Evolutionary conservation across 1,140 invertebrate species (phyloP).

Genomic region (Dreissena rostriformis): DNA sequence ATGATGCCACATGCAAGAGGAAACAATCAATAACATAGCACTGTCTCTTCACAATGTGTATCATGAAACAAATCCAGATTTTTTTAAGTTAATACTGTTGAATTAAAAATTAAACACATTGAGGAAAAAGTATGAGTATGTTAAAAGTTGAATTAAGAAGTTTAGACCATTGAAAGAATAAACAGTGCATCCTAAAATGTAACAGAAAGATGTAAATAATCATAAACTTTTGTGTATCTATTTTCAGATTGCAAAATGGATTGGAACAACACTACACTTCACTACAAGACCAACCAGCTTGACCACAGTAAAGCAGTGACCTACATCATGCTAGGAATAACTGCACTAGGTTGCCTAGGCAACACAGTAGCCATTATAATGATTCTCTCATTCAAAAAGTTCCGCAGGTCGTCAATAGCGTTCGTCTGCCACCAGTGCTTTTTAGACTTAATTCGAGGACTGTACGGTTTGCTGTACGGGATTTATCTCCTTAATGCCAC

Average conservation of each 20-base stretch:
- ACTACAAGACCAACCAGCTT: neutral
- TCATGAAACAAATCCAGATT: too few relatives aligned
- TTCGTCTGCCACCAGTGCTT: conserved; percentile 77
- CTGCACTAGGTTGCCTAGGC: conserved; percentile 90
- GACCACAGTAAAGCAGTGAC: conserved; percentile 85
- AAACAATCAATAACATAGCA: too few relatives aligned
- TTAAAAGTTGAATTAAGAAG: too few relatives aligned
- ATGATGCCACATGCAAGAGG: too few relatives aligned
- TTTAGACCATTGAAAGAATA: too few relatives aligned
- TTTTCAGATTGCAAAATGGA: conserved; percentile 11
- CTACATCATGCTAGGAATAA: conserved; percentile 89
- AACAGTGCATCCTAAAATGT: too few relatives aligned
- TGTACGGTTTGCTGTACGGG: conserved; percentile 71
- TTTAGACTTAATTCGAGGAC: conserved; percentile 72
- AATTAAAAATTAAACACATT: too few relatives aligned
- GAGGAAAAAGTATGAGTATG: too few relatives aligned
- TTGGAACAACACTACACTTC: neutral
- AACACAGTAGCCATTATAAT: conserved; percentile 91
- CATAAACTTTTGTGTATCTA: neutral
- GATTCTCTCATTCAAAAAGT: conserved; percentile 80
- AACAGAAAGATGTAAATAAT: conserved; percentile 21
- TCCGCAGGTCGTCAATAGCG: conserved; percentile 71
- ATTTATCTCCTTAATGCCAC: conserved; percentile 92
- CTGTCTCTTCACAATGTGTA: too few relatives aligned
- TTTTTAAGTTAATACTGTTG: too few relatives aligned